These are phyloP conservation scores for Myotis daubentonii DNA, from an alignment of 2,797 vertebrate species.

Conservation along the genomic window DNA sequence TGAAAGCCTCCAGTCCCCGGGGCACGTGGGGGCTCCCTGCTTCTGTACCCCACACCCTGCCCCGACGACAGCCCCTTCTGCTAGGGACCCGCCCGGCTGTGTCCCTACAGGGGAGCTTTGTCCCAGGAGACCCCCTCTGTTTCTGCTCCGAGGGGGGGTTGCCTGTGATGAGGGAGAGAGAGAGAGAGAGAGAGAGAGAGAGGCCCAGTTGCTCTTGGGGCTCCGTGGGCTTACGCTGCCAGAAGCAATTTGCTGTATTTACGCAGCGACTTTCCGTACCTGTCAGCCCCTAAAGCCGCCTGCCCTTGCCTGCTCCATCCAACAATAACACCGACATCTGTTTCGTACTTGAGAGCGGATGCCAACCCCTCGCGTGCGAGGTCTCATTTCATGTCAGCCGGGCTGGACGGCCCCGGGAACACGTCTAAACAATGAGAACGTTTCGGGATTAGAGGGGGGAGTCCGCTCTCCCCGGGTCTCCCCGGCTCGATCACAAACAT, in stretches of 20 bases:
- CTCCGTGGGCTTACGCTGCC: constrained; percentile 58
- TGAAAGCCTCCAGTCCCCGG: neutral
- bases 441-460: constrained; percentile 55
- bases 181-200: no score
- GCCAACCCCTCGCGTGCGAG: constrained; percentile 49
- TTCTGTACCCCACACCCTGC: neutral
- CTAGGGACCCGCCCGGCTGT: neutral
- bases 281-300: constrained; percentile 60
- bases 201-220: neutral
- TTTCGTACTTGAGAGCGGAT: constrained; percentile 56
- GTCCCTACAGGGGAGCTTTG: neutral
- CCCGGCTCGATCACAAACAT: constrained; percentile 35
- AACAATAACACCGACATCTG: constrained; percentile 71
- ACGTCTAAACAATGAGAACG: constrained; percentile 63
- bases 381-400: constrained; percentile 68
- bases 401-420: constrained; percentile 63
- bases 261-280: constrained; percentile 58
- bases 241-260: constrained; percentile 62
- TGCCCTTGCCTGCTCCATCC: constrained; percentile 60
- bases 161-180: neutral
- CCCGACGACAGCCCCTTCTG: neutral
- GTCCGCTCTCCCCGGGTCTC: neutral
- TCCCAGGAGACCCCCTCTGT: neutral
- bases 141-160: constrained; percentile 41
- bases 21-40: neutral